phyloP scores from a whole-genome alignment of 2,797 vertebrate genomes.

The Melanotaenia boesemani region DNA sequence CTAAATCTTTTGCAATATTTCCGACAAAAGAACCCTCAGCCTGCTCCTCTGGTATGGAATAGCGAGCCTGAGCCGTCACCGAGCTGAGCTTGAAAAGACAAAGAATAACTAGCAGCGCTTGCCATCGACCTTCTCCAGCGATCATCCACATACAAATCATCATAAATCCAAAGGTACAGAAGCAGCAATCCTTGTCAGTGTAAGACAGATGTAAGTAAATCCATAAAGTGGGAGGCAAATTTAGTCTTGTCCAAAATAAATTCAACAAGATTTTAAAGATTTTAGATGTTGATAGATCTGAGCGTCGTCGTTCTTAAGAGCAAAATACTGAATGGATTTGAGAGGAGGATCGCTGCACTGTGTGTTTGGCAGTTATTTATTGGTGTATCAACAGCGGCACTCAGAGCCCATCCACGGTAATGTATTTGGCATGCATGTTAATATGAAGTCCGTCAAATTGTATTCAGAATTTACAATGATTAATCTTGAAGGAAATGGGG shows the following conservation, averaged over 20 bases:
- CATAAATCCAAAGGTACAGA: slow-evolving; percentile 10
- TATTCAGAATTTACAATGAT: not conserved
- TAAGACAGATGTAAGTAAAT: rapidly evolving
- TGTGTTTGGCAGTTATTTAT: not conserved
- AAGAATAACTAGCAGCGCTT: slow-evolving; percentile 52
- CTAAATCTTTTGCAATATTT: slow-evolving; percentile 77
- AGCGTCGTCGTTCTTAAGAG: not conserved
- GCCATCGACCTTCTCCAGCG: slow-evolving; percentile 25
- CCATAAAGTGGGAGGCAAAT: not conserved
- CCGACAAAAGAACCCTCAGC: slow-evolving; percentile 75
- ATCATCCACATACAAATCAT: slow-evolving; percentile 26
- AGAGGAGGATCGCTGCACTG: slow-evolving; percentile 29
- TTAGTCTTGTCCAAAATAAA: not conserved
- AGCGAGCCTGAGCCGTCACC: slow-evolving; percentile 68
- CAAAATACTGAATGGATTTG: slow-evolving; percentile 13
- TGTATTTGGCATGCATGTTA: not conserved
- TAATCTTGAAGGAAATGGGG: not conserved
- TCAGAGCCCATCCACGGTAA: slow-evolving; percentile 52
- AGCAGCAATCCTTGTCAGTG: not conserved
- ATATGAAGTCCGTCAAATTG: rapidly evolving
- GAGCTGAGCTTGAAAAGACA: slow-evolving; percentile 60
- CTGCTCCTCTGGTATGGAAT: slow-evolving; percentile 79
- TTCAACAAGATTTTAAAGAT: not conserved
- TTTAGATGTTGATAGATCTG: not conserved
- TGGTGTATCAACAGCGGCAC: slow-evolving; percentile 70